Conservation (phyloP, 2,113 vertebrate genomes). For the Bothrops jararaca region DNA sequence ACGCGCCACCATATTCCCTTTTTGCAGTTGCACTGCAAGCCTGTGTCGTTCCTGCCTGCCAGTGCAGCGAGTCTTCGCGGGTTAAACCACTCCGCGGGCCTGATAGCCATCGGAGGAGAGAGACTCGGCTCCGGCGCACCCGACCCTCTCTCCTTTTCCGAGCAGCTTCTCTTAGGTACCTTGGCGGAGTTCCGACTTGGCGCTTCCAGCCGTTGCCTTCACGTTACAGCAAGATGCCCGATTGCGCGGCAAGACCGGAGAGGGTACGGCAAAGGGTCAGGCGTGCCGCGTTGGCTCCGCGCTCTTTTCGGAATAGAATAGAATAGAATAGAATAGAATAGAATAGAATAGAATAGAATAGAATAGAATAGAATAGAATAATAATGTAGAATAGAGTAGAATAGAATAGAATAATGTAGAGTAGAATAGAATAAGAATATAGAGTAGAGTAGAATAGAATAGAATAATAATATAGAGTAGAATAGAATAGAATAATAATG, state of each 20-base stretch:
- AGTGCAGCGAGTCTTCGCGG: background rate
- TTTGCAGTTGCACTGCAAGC: no score
- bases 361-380: no score
- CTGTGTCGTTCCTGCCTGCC: background rate
- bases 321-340: no score
- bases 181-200: background rate
- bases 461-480: no score
- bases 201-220: background rate
- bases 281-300: background rate
- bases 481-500: no score
- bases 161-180: background rate
- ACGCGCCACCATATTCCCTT: no score
- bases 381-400: no score
- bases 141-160: background rate
- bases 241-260: background rate
- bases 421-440: no score
- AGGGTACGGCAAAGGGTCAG: background rate
- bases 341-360: no score
- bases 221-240: no score
- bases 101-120: background rate
- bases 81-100: background rate
- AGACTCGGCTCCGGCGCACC: background rate
- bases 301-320: background rate
- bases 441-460: no score
- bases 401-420: no score